Percentiles rank a stretch among this genome's conserved stretches.
These are phyloP conservation scores for Anhinga anhinga DNA, from an alignment of 2,113 vertebrate genomes.

Conservation along the genomic window DNA sequence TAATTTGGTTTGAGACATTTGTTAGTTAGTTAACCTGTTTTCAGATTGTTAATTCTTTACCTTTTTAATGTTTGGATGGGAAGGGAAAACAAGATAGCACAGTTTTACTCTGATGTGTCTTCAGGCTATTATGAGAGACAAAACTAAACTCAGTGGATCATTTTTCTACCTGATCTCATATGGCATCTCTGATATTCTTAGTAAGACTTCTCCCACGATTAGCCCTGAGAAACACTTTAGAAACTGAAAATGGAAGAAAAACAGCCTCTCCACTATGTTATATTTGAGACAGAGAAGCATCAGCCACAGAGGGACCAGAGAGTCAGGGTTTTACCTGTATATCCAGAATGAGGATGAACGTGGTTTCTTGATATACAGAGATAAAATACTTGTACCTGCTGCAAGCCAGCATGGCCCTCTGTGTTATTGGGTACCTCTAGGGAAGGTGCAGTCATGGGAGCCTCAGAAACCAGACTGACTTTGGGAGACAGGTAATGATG, in stretches of 20 bases:
- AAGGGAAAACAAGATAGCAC: not conserved
- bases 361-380: not conserved
- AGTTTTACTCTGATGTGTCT: not conserved
- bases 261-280: not conserved
- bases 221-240: not conserved
- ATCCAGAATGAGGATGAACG: not conserved
- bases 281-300: not conserved
- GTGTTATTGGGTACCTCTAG: not conserved
- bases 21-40: not conserved
- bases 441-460: not conserved
- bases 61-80: not conserved
- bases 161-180: not conserved
- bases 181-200: not conserved
- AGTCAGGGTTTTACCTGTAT: not conserved
- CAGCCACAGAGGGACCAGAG: not conserved
- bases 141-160: not conserved
- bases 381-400: not conserved
- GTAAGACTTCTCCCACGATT: not conserved
- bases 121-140: not conserved
- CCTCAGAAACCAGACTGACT: not conserved
- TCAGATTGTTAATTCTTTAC: not conserved
- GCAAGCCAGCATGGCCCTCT: not conserved
- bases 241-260: not conserved
- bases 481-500: not conserved
- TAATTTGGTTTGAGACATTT: not conserved